These are phyloP conservation scores for Caenorhabditis remanei DNA, from an alignment of 1,140 invertebrate species.

Conservation along the genomic window DNA sequence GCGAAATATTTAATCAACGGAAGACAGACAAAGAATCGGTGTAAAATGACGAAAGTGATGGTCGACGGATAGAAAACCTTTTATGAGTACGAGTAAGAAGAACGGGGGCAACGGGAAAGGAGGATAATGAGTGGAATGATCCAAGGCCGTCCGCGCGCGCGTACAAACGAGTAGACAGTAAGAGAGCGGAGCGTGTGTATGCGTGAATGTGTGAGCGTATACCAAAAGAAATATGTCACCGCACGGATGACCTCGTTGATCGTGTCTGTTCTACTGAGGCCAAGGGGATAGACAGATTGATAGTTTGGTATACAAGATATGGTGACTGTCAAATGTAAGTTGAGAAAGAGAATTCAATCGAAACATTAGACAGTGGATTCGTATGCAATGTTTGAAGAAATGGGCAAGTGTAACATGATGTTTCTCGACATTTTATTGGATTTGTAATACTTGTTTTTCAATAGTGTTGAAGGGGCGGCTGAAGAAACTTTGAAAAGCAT, in stretches of 20 bases:
- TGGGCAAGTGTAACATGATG: constrained; percentile 18
- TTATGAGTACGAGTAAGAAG: constrained; percentile 34
- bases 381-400: constrained; percentile 11
- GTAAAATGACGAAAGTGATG: background rate
- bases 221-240: background rate
- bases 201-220: background rate
- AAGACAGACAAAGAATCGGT: background rate
- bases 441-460: constrained; percentile 10
- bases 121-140: constrained; percentile 46
- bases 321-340: background rate
- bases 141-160: background rate
- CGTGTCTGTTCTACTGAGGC: background rate
- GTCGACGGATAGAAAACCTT: constrained; percentile 17
- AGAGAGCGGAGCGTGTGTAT: background rate
- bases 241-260: constrained; percentile 27
- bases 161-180: background rate
- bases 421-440: constrained; percentile 27
- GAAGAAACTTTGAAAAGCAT: no score
- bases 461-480: background rate
- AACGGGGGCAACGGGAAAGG: constrained; percentile 16
- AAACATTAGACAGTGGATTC: background rate
- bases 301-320: constrained; percentile 14
- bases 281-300: background rate
- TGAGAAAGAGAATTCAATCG: constrained; percentile 16
- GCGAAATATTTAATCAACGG: background rate